phyloP scores from a whole-genome alignment of 1,140 invertebrate genomes.

The Sycophaga agraensis region DNA sequence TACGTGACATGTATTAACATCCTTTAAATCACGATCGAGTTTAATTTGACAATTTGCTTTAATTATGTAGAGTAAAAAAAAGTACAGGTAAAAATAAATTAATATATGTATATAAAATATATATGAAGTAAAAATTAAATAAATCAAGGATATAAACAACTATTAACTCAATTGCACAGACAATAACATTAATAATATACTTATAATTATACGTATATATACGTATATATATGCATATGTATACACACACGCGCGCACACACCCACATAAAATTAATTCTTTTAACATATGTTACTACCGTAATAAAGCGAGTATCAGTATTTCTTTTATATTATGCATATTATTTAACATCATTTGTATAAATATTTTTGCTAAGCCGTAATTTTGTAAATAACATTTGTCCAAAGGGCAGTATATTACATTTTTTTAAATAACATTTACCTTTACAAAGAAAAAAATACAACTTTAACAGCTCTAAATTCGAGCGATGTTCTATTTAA shows the following conservation, averaged over 20 bases:
- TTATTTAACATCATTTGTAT: constrained; percentile 2
- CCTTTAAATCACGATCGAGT: no score
- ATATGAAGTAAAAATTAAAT: not conserved
- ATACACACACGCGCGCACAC: no score
- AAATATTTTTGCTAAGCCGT: constrained; percentile 26
- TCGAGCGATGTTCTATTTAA: not conserved
- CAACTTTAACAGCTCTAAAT: constrained; percentile 9
- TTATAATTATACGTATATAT: constrained; percentile 4
- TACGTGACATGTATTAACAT: not conserved
- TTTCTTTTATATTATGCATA: not conserved
- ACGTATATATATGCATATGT: no score
- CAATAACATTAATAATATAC: constrained; percentile 13
- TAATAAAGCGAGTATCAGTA: constrained; percentile 1
- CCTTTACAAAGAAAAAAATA: not conserved
- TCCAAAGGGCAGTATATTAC: constrained; percentile 2
- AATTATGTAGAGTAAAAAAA: not conserved
- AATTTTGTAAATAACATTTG: not conserved
- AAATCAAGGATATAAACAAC: no score
- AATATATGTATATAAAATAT: not conserved
- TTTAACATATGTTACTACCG: not conserved
- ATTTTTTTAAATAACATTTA: not conserved
- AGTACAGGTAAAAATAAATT: not conserved
- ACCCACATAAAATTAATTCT: constrained; percentile 13
- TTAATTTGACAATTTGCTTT: not conserved
- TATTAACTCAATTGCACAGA: no score